Conservation (phyloP, 2,888 invertebrate genomes). For the Yponomeuta plumbellus region DNA sequence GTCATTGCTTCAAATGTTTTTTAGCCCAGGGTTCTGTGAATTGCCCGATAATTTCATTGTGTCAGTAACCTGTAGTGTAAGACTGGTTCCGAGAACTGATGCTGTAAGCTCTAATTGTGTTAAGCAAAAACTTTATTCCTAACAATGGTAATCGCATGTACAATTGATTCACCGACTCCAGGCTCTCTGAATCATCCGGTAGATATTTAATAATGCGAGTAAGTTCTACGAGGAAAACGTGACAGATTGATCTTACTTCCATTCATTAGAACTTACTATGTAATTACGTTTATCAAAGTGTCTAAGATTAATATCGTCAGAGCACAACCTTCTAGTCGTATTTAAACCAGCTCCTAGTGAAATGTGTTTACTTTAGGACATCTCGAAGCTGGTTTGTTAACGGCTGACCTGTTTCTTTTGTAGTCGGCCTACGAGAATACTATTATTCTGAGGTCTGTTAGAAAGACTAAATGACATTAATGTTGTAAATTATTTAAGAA, state of each 20-base stretch:
- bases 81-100: constrained; percentile 35
- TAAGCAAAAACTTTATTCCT: constrained; percentile 51
- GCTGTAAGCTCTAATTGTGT: constrained; percentile 50
- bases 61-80: background rate
- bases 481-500: too few species aligned
- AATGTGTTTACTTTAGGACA: background rate
- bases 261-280: too few species aligned
- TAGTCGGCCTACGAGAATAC: background rate
- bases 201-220: too few species aligned
- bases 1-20: background rate
- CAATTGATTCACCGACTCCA: constrained; percentile 30
- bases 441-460: background rate
- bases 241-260: too few species aligned
- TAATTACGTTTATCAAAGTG: background rate
- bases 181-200: background rate
- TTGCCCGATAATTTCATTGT: background rate
- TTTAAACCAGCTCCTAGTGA: background rate
- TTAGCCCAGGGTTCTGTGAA: background rate
- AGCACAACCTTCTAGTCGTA: background rate
- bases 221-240: too few species aligned
- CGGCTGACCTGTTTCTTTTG: background rate
- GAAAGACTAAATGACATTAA: too few species aligned
- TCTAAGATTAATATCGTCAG: too few species aligned
- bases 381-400: background rate
- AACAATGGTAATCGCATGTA: constrained; percentile 59